These are phyloP conservation scores for Danio tinwini DNA, from an alignment of 2,797 vertebrate species.

Conservation along the genomic window DNA sequence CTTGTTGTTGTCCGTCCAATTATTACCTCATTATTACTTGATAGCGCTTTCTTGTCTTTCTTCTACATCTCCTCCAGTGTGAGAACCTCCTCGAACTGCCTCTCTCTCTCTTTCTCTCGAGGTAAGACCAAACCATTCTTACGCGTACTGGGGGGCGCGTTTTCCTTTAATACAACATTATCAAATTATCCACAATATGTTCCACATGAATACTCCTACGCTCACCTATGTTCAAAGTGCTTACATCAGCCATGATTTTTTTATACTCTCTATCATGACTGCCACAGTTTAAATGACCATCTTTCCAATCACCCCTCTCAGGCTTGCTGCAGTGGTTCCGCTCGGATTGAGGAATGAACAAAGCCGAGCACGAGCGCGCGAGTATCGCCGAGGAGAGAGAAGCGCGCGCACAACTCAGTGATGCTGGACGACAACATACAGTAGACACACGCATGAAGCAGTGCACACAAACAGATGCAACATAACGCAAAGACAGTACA, in stretches of 20 bases:
- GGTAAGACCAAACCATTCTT: conserved; percentile 53
- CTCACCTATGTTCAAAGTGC: neutral
- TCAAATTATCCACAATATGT: neutral
- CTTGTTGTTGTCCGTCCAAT: neutral
- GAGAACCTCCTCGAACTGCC: neutral
- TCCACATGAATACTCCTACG: neutral
- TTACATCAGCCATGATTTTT: neutral
- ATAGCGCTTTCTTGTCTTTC: neutral
- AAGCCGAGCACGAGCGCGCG: conserved; percentile 35
- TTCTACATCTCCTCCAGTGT: neutral
- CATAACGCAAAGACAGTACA: neutral
- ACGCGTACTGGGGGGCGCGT: conserved; percentile 5
- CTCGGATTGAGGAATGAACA: conserved; percentile 52
- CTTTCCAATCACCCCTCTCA: conserved; percentile 23
- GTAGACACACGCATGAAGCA: conserved; percentile 32
- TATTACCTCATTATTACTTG: conserved; percentile 16
- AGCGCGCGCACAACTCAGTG: conserved; percentile 18
- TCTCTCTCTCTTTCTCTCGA: conserved; percentile 28
- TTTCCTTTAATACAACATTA: neutral
- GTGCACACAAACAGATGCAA: conserved; percentile 20
- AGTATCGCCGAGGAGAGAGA: conserved; percentile 10
- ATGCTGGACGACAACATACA: conserved; percentile 44
- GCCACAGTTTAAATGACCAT: neutral
- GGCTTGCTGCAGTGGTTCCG: conserved; percentile 6
- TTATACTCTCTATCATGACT: neutral